Percentiles rank a stretch among this genome's conserved stretches.
Evolutionary conservation across 2,888 invertebrate species (phyloP).

Genomic region (Clunio marinus): DNA sequence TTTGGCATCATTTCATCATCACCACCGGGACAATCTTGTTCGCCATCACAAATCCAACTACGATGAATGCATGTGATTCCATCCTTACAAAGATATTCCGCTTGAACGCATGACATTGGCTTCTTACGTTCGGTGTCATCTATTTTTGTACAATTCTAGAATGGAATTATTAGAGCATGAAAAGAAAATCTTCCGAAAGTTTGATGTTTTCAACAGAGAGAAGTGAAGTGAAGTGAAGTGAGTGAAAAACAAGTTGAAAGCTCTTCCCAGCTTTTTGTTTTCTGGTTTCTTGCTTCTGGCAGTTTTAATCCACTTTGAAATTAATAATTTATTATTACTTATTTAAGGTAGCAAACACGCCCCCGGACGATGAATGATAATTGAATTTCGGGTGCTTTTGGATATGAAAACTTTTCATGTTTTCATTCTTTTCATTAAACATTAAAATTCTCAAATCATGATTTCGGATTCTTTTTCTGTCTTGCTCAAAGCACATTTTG

Average conservation of each 20-base stretch:
- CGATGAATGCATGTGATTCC: constrained; percentile 74
- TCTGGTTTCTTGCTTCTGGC: neutral
- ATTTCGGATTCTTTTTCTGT: neutral
- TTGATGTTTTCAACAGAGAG: no score
- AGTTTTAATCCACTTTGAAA: no score
- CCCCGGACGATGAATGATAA: constrained; percentile 11
- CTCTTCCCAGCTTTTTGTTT: neutral
- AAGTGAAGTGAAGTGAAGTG: no score
- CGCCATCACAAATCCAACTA: constrained; percentile 77
- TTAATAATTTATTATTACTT: no score
- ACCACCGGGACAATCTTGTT: constrained; percentile 76
- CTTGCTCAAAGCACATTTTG: no score
- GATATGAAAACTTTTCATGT: neutral
- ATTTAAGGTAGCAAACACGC: neutral
- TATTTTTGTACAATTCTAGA: constrained; percentile 61
- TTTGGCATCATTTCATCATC: constrained; percentile 66
- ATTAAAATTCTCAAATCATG: neutral
- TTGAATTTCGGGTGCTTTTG: constrained; percentile 23
- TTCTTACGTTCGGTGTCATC: constrained; percentile 47
- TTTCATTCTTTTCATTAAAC: neutral
- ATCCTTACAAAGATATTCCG: constrained; percentile 77
- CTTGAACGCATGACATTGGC: constrained; percentile 57
- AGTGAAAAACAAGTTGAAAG: neutral
- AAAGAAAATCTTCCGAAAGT: no score
- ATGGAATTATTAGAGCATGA: no score